phyloP scores from a whole-genome alignment of 1,140 invertebrate species.

The Arctopsyche grandis region DNA sequence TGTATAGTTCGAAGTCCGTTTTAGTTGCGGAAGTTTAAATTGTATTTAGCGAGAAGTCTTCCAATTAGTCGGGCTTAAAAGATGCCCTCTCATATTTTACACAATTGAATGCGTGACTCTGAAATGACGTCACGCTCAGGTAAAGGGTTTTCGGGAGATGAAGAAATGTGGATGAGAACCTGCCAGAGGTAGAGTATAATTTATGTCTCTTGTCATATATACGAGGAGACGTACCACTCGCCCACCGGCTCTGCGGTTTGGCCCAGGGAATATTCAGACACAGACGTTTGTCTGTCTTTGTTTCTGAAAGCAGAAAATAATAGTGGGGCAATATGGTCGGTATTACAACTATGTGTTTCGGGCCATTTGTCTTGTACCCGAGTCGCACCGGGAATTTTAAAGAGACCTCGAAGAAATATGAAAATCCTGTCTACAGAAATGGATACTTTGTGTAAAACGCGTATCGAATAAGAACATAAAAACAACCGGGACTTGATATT shows the following conservation, averaged over 20 bases:
- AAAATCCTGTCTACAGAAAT: neutral
- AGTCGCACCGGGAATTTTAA: constrained; percentile 24
- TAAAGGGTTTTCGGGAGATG: neutral
- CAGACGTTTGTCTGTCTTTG: constrained; percentile 20
- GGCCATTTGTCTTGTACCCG: constrained; percentile 17
- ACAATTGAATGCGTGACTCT: too few species aligned
- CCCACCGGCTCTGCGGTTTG: neutral
- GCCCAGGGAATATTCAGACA: too few species aligned
- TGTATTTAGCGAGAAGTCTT: neutral
- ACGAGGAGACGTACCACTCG: neutral
- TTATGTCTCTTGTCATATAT: constrained; percentile 26
- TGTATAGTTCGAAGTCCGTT: too few species aligned
- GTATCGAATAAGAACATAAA: neutral
- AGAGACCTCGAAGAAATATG: neutral
- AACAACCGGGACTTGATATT: neutral
- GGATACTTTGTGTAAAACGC: neutral
- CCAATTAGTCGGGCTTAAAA: constrained; percentile 5
- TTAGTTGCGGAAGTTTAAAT: too few species aligned
- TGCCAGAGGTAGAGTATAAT: constrained; percentile 18
- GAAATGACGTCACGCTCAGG: neutral
- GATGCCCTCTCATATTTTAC: constrained; percentile 8
- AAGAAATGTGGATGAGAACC: neutral
- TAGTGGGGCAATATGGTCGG: constrained; percentile 21
- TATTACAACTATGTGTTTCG: constrained; percentile 22
- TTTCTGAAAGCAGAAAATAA: constrained; percentile 25